Base-by-base conservation (phyloP, 2,113 vertebrate genomes). In the Elachura formosa region DNA sequence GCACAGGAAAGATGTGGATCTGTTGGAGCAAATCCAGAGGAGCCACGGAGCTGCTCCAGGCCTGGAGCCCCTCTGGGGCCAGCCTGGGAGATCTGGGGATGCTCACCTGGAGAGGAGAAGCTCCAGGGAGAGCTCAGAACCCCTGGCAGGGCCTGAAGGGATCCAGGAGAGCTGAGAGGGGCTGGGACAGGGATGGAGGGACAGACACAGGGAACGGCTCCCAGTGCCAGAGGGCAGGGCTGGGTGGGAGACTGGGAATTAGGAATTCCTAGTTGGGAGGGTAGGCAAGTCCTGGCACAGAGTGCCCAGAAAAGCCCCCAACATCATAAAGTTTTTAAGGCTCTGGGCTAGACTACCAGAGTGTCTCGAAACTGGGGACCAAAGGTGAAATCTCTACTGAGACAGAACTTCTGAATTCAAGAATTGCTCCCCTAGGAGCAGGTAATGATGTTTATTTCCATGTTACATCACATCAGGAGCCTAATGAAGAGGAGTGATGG, bases 41-140 rank as follows among this genome's bases (percentile, higher is more conserved):
- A 36, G 11, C 1, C 74, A 22, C 0, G 2, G 36, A 48, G 41
- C 0, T 79, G 31, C 6, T 72, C 17, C 25, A 2, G 74, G 29
- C 14, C 34, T 79, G 84, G 41, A 43, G 17, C 26, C 6, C 7
- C 51, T 56, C 51, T 59, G 72, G 9, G n/a, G n/a, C n/a, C n/a
- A n/a, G n/a, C n/a, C 31, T 87, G 56, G 46, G 74, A 62, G 2
- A 78, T 2, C 40, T 54, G 23, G 38, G 15, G 1, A 2, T 0
- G 10, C 1, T 78, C 64, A 62, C 7, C 29, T 40, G 64, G 40
- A 31, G 5, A 69, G 4, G 24, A 34, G 48, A 21, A 46, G 46
- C 54, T 78, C 46, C 64, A 69, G 40, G 40, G 73, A 78, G 23
- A 78, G 15, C 55, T 45, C 54, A 61, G 46, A 77, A 36, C 46